phyloP scores from a whole-genome alignment of 1,140 invertebrate genomes.

The Elymnias hypermnestra region DNA sequence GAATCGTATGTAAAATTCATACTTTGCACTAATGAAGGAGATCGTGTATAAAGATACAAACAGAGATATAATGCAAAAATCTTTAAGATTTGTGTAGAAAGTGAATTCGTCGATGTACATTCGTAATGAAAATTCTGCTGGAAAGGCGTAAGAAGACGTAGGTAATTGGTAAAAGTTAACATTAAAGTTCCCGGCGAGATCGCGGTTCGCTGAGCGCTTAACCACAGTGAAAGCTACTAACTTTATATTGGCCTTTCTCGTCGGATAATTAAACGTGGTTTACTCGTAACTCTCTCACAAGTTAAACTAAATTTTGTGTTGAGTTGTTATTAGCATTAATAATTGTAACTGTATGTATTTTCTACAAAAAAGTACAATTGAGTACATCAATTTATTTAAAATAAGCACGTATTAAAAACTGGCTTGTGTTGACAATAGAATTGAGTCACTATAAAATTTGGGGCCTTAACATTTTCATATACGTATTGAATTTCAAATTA shows the following conservation, averaged over 20 bases:
- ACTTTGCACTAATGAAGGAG: too few relatives aligned
- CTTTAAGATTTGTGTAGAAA: too few relatives aligned
- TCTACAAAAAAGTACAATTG: neutral
- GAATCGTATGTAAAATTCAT: too few relatives aligned
- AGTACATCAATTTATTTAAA: too few relatives aligned
- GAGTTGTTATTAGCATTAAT: neutral
- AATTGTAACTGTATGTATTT: neutral
- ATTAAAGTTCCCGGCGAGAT: constrained; percentile 1
- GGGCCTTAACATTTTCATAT: too few relatives aligned
- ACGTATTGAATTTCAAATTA: too few relatives aligned
- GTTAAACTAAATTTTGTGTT: constrained; percentile 3
- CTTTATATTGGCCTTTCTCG: constrained; percentile 6
- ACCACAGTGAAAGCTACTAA: constrained; percentile 4
- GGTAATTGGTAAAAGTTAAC: constrained; percentile 4
- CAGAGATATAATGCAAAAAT: too few relatives aligned
- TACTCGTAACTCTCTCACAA: constrained; percentile 1
- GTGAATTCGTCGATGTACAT: neutral
- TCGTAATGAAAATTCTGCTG: neutral
- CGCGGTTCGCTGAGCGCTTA: constrained; percentile 5
- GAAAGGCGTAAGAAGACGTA: neutral
- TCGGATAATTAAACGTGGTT: constrained; percentile 8
- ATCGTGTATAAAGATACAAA: too few relatives aligned
- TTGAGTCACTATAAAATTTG: too few relatives aligned
- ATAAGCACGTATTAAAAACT: too few relatives aligned
- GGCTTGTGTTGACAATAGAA: too few relatives aligned